Percentiles rank a stretch among this genome's conserved stretches.
Conservation (phyloP, 2,888 invertebrate genomes). For the Amblyteles armatorius region DNA sequence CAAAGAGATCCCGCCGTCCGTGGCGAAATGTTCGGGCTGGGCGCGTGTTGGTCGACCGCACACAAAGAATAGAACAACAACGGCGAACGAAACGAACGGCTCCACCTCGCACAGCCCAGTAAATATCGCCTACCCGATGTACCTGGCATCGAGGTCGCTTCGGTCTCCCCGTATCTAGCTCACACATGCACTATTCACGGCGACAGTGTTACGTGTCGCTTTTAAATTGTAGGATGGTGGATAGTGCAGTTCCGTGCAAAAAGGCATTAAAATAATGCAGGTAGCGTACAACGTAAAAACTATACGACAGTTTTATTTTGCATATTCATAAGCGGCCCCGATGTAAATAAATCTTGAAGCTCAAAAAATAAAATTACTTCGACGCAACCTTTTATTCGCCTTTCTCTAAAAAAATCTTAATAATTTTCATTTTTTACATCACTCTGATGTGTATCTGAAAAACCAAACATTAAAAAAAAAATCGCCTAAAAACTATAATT, state of each 20-base stretch:
- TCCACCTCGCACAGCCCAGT: background rate
- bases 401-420: background rate
- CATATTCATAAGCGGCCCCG: background rate
- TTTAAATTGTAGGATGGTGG: background rate
- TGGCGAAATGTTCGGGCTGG: background rate
- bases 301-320: background rate
- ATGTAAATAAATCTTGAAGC: no score
- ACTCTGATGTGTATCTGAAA: no score
- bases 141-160: background rate
- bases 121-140: background rate
- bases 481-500: no score
- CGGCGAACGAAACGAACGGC: conserved; percentile 8
- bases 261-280: background rate
- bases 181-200: conserved; percentile 5
- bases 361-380: background rate
- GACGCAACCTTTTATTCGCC: background rate
- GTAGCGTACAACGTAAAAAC: no score
- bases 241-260: background rate
- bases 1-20: background rate
- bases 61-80: conserved; percentile 1
- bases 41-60: background rate
- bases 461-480: no score
- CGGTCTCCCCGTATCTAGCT: background rate
- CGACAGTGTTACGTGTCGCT: background rate
- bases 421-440: no score